Evolutionary conservation across 2,797 vertebrate genomes (phyloP).

Genomic region (Pipistrellus pipistrellus): DNA sequence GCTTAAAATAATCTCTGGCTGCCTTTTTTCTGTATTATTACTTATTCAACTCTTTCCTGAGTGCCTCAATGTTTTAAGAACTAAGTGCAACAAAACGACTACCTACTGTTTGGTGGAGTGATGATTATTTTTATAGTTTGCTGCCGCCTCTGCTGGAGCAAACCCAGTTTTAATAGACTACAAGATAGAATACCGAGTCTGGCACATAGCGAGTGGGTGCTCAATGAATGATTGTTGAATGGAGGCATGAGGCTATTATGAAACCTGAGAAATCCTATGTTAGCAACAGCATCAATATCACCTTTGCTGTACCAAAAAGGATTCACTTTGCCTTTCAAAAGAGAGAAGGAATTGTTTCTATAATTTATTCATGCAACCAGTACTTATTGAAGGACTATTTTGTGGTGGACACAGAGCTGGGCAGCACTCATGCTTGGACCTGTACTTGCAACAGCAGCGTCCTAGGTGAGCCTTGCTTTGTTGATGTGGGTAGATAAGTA

Average conservation of each 20-base stretch:
- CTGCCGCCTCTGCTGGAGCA: not conserved
- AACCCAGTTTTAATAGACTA: not conserved
- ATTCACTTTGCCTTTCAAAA: slow-evolving; percentile 10
- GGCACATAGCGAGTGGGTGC: not conserved
- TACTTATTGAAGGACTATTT: not conserved
- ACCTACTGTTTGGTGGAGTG: not conserved
- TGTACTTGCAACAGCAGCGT: not conserved
- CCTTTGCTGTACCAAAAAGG: not conserved
- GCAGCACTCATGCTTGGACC: not conserved
- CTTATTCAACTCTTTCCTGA: slow-evolving; percentile 47
- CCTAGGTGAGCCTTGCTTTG: not conserved
- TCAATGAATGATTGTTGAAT: not conserved
- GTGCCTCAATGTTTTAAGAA: not conserved
- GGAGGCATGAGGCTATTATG: not conserved
- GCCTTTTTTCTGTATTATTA: slow-evolving; percentile 45
- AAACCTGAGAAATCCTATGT: not conserved
- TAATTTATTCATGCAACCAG: not conserved
- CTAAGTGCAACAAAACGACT: slow-evolving; percentile 4
- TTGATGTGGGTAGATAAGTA: slow-evolving; percentile 34
- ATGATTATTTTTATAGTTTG: slow-evolving; percentile 17
- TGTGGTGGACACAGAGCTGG: not conserved
- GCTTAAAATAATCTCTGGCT: slow-evolving; percentile 21
- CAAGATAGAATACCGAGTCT: not conserved
- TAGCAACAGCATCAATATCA: not conserved
- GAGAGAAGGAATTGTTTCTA: not conserved